Evolutionary conservation across 1,140 invertebrate species (phyloP).

Genomic region (Bathynomus jamesi): DNA sequence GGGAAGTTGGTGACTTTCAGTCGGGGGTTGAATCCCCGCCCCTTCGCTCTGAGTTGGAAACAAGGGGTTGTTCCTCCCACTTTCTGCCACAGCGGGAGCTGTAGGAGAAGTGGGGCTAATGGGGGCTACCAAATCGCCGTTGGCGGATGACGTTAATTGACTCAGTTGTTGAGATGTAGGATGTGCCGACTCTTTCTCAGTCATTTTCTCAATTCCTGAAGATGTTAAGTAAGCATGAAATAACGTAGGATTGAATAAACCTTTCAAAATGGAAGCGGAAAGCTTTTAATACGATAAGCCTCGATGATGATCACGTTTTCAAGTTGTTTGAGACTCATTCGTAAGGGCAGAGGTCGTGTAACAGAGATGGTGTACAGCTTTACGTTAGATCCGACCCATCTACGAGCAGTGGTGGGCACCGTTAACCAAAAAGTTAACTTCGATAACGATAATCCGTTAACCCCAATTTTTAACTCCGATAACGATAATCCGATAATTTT

Average conservation of each 20-base stretch:
- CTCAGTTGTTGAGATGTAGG: slow-evolving; percentile 44
- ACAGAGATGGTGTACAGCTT: too few species aligned
- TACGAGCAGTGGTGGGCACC: too few species aligned
- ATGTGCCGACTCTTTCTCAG: slow-evolving; percentile 83
- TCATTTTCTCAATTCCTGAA: slow-evolving; percentile 90
- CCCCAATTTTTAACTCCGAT: too few species aligned
- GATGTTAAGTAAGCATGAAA: too few species aligned
- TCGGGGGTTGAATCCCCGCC: slow-evolving; percentile 21
- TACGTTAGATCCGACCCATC: not conserved
- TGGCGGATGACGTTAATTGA: slow-evolving; percentile 12
- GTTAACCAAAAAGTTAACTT: too few species aligned
- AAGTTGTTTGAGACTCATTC: not conserved
- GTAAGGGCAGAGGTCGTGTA: too few species aligned
- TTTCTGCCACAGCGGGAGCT: not conserved
- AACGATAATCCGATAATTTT: too few species aligned
- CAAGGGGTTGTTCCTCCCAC: slow-evolving; percentile 4
- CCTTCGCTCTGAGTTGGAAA: slow-evolving; percentile 1
- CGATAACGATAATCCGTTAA: too few species aligned
- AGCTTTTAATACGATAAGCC: too few species aligned
- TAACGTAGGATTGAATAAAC: too few species aligned
- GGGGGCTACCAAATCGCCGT: slow-evolving; percentile 23
- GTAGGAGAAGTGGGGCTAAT: slow-evolving; percentile 8
- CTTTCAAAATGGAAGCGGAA: too few species aligned
- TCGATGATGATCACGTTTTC: not conserved
- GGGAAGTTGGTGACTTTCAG: slow-evolving; percentile 8